phyloP scores from a whole-genome alignment of 2,888 invertebrate genomes.

The Papilio protenor region DNA sequence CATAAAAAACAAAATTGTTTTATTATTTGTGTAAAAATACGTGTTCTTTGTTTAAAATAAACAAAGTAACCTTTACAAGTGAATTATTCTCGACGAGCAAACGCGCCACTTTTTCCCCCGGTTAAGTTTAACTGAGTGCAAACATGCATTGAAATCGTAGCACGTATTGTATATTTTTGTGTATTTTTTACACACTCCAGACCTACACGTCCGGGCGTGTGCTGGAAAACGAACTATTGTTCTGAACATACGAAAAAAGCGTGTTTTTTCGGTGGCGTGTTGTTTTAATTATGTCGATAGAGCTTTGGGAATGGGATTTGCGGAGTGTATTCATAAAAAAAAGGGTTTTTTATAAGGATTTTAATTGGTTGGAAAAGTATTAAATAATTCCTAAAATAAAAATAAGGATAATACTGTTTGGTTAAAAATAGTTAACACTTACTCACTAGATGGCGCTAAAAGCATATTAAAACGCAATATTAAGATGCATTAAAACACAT shows the following conservation, averaged over 20 bases:
- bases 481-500: too few species aligned
- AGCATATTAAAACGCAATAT: too few species aligned
- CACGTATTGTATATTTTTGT: neutral
- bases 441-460: too few species aligned
- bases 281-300: slow-evolving; percentile 13
- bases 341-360: too few species aligned
- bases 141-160: slow-evolving; percentile 6
- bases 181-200: slow-evolving; percentile 11
- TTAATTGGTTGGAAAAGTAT: too few species aligned
- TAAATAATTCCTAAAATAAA: too few species aligned
- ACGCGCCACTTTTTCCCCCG: slow-evolving; percentile 12
- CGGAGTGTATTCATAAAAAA: too few species aligned
- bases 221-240: slow-evolving; percentile 13
- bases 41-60: neutral
- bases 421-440: too few species aligned
- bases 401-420: too few species aligned
- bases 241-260: neutral
- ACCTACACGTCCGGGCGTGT: slow-evolving; percentile 10
- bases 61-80: neutral
- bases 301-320: too few species aligned
- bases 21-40: neutral
- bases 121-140: slow-evolving; percentile 19
- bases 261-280: slow-evolving; percentile 1
- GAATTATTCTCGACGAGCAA: neutral
- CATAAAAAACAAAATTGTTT: too few species aligned